Conservation (phyloP, 2,113 vertebrate genomes). For the Heloderma charlesbogerti region DNA sequence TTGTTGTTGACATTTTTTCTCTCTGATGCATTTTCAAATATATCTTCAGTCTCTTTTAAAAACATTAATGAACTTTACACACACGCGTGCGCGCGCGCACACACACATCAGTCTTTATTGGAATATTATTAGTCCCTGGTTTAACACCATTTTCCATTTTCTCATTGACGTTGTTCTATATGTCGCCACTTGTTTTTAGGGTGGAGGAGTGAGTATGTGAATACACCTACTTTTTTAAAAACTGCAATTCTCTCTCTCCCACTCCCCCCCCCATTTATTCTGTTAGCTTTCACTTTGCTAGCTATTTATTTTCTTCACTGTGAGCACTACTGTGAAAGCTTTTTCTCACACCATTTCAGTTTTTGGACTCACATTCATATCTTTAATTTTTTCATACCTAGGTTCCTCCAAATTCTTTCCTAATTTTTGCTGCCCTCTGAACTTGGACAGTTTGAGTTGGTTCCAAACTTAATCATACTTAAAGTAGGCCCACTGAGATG, state of each 20-base stretch:
- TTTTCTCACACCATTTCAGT: background rate
- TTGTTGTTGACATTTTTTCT: background rate
- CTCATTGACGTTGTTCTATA: background rate
- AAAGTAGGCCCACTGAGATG: no score
- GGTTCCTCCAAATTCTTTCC: background rate
- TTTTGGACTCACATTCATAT: background rate
- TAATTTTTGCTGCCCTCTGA: background rate
- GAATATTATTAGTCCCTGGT: background rate
- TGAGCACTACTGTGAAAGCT: background rate
- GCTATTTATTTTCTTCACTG: background rate
- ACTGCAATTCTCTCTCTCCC: background rate
- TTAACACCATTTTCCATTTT: background rate
- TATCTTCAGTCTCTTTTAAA: background rate
- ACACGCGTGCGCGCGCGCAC: background rate
- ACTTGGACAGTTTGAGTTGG: background rate
- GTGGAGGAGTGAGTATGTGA: background rate
- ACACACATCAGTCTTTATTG: background rate
- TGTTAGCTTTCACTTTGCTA: background rate
- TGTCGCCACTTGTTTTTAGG: background rate
- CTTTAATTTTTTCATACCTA: background rate
- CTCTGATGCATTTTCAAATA: background rate
- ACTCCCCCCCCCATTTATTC: background rate
- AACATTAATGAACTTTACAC: background rate
- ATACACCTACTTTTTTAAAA: no score
- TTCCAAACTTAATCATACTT: no score